phyloP scores from a whole-genome alignment of 2,113 vertebrate genomes.

The Chascanopsetta lugubris region DNA sequence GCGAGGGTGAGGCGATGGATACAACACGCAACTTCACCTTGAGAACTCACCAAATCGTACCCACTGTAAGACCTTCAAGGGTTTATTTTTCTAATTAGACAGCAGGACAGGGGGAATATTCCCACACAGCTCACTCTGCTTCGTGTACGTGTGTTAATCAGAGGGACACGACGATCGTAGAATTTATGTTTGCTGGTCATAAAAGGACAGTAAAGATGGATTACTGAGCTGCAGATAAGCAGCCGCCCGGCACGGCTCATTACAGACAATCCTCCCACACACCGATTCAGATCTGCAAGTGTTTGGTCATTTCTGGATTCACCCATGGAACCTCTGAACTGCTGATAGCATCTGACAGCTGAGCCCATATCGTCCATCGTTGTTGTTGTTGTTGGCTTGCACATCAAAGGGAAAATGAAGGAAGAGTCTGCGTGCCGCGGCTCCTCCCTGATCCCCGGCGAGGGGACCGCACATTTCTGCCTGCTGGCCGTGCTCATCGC shows the following conservation, averaged over 20 bases:
- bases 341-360: neutral
- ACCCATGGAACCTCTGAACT: neutral
- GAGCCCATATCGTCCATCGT: neutral
- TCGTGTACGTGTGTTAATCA: constrained; percentile 3
- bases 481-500: constrained; percentile 85
- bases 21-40: too few species aligned
- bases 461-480: constrained; percentile 75
- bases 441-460: constrained; percentile 15
- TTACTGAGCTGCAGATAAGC: constrained; percentile 63
- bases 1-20: too few species aligned
- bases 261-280: constrained; percentile 11
- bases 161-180: neutral
- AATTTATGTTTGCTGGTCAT: constrained; percentile 28
- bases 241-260: constrained; percentile 14
- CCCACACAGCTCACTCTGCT: neutral
- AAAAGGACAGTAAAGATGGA: constrained; percentile 52
- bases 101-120: too few species aligned
- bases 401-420: constrained; percentile 25
- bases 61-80: too few species aligned
- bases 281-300: neutral
- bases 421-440: constrained; percentile 22
- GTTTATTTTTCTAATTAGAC: too few species aligned
- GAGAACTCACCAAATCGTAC: too few species aligned
- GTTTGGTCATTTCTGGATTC: neutral
- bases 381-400: neutral